Base-by-base conservation (phyloP, 2,888 invertebrate species). In the Drosophila tanythrix region DNA sequence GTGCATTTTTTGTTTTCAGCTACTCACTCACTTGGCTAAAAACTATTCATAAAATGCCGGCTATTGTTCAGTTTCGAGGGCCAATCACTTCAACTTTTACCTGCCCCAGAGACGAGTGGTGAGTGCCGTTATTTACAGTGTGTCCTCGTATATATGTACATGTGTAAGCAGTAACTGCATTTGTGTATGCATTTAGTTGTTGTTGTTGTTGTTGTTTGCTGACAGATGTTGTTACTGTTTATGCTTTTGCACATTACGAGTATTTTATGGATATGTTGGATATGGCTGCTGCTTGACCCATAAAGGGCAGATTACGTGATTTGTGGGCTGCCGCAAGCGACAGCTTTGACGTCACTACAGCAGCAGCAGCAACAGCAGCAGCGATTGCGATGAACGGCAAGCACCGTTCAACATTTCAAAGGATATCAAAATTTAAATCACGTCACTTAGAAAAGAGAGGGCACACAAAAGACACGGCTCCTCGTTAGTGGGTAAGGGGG, bases 351-450 rank as follows among this genome's bases (percentile, higher is more conserved):
- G 79, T 79, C 70, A 79, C 57, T 27, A 13, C 50, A 29, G n/a
- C 31, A 18, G 10, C 4, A 43, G 46, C 57, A 63, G 48, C 38
- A 56, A 43, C 69, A 35, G 29, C 68, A 57, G 35, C 74, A 65
- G 56, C 69, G 65, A 8, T 25, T 50, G 43, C 36, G 36, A n/a
- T 50, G 65, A 50, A 68, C 57, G 52, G 40, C 43, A 11, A 68
- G 59, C 48, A 57, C 31, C 66, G 65, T 51, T 70, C 59, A 74
- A 69, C 67, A 67, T 82, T 74, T 75, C 83, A 83, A 84, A 85
- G 83, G 72, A 74, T 83, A 83, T 88, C 71, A 61, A 86, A 85
- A 79, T 85, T 85, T 88, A 76, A 88, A 85, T 86, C 81, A 88
- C 83, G 89, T 81, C 87, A 81, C 82, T 88, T 86, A 78, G 70